Conservation (phyloP, 2,797 vertebrate genomes). For the Sebastes cheni region DNA sequence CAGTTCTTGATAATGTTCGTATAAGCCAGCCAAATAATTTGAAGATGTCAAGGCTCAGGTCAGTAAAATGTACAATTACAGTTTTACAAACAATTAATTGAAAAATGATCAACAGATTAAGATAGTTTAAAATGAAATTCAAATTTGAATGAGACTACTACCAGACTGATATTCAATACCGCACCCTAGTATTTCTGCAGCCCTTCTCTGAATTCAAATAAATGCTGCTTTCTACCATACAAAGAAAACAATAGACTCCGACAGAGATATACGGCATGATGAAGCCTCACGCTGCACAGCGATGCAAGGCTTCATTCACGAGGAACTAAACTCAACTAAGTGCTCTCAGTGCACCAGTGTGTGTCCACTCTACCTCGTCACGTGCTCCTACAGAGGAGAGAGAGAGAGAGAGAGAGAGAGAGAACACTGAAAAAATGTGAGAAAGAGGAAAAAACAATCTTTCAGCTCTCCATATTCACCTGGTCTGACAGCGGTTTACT, state of each 20-base stretch:
- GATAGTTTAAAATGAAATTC: not conserved
- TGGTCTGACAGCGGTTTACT: slow-evolving; percentile 14
- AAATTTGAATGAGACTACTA: not conserved
- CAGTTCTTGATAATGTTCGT: not conserved
- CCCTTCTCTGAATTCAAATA: not conserved
- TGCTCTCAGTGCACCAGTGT: not conserved
- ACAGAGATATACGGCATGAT: not conserved
- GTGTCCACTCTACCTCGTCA: not conserved
- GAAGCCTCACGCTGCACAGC: slow-evolving; percentile 5
- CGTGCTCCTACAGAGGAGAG: not conserved
- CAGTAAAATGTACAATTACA: not conserved
- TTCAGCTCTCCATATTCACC: slow-evolving; percentile 16
- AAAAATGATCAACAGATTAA: not conserved
- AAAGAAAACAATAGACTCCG: not conserved
- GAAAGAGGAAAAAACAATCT: not conserved
- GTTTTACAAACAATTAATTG: not conserved
- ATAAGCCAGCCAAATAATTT: not conserved
- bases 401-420: no score
- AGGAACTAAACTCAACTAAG: slow-evolving; percentile 5
- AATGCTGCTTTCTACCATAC: not conserved
- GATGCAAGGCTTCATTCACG: slow-evolving; percentile 17
- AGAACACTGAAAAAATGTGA: not conserved
- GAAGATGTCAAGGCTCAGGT: not conserved
- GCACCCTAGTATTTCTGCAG: not conserved
- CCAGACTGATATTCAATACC: not conserved